Percentiles rank a stretch among this genome's conserved stretches.
These are phyloP conservation scores for Slavum lentiscoides DNA, from an alignment of 2,888 invertebrate species.

Conservation along the genomic window DNA sequence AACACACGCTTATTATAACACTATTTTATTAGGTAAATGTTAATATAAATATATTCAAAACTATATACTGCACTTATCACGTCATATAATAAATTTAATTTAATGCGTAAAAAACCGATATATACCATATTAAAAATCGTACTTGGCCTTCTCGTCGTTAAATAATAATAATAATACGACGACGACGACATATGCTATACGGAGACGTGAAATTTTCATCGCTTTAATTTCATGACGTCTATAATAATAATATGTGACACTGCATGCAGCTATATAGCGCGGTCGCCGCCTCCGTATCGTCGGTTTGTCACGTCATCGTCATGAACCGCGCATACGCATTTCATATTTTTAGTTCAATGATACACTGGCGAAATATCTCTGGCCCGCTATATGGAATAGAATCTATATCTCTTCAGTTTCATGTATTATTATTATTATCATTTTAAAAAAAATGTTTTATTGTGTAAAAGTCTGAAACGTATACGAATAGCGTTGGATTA, in stretches of 20 bases:
- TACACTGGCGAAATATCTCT: slow-evolving; percentile 42
- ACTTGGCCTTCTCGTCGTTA: no score
- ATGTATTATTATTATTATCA: no score
- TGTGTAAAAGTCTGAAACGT: not conserved
- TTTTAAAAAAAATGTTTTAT: not conserved
- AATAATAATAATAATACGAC: no score
- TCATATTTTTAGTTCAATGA: slow-evolving; percentile 52
- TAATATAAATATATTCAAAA: no score
- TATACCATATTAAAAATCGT: no score
- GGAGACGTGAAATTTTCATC: slow-evolving; percentile 8
- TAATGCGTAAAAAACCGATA: no score
- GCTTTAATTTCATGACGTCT: slow-evolving; percentile 20
- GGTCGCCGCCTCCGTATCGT: not conserved
- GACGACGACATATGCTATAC: no score
- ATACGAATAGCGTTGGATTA: slow-evolving; percentile 6
- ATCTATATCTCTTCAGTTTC: not conserved
- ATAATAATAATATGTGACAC: no score
- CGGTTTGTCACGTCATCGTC: not conserved
- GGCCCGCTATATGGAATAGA: not conserved
- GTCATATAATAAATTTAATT: no score
- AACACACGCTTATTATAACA: no score
- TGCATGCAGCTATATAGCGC: not conserved
- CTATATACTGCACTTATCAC: no score
- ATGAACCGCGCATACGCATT: slow-evolving; percentile 35
- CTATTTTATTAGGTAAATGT: no score